These are phyloP conservation scores for Simalia tracyae DNA, from an alignment of 2,797 vertebrate genomes.

Conservation along the genomic window DNA sequence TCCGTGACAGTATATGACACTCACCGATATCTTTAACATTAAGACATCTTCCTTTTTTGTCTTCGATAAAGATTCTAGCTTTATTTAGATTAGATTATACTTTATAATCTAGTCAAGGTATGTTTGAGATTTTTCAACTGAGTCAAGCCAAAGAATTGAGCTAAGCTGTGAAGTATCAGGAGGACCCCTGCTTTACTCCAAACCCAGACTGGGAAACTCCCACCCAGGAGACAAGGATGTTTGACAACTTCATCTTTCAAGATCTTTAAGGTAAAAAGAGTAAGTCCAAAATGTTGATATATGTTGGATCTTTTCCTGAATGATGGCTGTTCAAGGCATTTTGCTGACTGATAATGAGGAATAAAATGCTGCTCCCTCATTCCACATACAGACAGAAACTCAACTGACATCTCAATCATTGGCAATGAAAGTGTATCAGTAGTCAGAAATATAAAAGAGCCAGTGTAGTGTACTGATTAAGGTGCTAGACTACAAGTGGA, in stretches of 20 bases:
- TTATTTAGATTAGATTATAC: not conserved
- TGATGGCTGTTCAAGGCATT: not conserved
- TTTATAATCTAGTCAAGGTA: not conserved
- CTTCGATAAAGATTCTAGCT: not conserved
- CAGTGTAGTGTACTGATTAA: not conserved
- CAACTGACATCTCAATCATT: not conserved
- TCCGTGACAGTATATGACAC: not conserved
- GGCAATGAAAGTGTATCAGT: not conserved
- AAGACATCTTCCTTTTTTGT: not conserved
- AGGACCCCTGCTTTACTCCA: not conserved
- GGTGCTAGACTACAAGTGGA: not conserved
- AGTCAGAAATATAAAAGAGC: not conserved
- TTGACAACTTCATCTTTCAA: not conserved
- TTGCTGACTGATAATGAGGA: not conserved
- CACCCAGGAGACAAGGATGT: not conserved
- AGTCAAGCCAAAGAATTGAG: not conserved
- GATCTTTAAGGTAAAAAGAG: not conserved
- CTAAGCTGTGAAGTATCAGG: not conserved
- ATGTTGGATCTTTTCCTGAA: not conserved
- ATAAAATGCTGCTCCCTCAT: not conserved
- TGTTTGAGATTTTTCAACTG: not conserved
- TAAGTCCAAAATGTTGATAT: not conserved
- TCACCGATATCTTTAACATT: not conserved
- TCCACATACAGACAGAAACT: not conserved
- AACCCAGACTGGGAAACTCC: not conserved